Conservation (phyloP, 2,888 invertebrate species). For the Pyrrhosoma nymphula region DNA sequence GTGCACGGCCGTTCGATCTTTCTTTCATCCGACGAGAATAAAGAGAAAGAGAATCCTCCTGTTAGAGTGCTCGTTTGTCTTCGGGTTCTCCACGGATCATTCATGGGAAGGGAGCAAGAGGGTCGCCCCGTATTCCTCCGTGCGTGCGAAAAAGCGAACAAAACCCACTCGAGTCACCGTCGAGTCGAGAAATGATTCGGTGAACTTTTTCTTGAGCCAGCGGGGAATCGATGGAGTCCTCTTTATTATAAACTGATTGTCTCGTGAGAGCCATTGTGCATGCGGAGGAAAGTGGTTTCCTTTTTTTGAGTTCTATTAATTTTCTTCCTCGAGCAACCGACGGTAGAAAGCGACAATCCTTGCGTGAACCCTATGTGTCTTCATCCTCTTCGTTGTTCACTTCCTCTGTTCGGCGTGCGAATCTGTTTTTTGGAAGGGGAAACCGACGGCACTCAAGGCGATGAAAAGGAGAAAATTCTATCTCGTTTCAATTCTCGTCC, state of each 20-base stretch:
- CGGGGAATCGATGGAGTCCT: neutral
- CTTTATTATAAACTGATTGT: neutral
- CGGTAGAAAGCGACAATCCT: neutral
- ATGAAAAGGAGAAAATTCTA: neutral
- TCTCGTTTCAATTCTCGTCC: neutral
- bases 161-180: conserved; percentile 10
- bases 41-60: neutral
- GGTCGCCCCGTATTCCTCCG: neutral
- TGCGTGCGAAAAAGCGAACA: neutral
- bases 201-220: neutral
- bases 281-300: neutral
- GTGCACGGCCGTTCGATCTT: neutral
- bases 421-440: neutral
- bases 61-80: neutral
- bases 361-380: neutral
- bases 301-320: neutral
- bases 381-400: neutral
- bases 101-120: neutral
- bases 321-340: neutral
- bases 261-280: neutral
- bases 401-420: neutral
- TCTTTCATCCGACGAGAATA: neutral
- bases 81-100: neutral
- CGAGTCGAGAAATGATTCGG: neutral
- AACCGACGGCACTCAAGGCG: neutral